phyloP scores from a whole-genome alignment of 2,888 invertebrate genomes.

The Papilio demoleus region DNA sequence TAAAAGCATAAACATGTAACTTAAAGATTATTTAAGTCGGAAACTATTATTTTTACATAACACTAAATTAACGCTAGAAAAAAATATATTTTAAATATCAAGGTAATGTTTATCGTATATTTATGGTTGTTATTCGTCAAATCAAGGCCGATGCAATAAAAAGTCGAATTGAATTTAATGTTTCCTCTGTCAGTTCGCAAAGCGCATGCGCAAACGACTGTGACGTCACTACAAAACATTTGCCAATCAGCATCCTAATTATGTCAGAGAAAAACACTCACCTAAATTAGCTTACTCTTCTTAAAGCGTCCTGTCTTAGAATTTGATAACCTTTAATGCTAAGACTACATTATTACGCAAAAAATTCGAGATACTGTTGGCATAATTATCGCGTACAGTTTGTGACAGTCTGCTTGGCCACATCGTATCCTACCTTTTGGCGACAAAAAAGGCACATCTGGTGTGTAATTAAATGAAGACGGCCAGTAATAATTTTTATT shows the following conservation, averaged over 20 bases:
- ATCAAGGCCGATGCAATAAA: constrained; percentile 17
- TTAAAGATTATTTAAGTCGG: not conserved
- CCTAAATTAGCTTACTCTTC: constrained; percentile 18
- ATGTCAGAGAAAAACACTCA: constrained; percentile 3
- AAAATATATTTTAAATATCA: constrained; percentile 2
- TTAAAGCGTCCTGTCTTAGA: not conserved
- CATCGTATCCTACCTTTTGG: too few relatives aligned
- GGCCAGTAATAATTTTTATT: too few relatives aligned
- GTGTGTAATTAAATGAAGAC: too few relatives aligned
- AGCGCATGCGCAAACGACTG: constrained; percentile 3
- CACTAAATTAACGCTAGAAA: not conserved
- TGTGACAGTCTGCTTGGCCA: too few relatives aligned
- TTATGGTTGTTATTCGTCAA: constrained; percentile 10
- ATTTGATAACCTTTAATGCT: too few relatives aligned
- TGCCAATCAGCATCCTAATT: constrained; percentile 8
- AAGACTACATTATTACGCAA: too few relatives aligned
- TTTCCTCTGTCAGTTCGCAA: not conserved
- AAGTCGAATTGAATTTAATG: constrained; percentile 22
- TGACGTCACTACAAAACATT: constrained; percentile 18
- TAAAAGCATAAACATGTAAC: not conserved
- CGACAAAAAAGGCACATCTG: too few relatives aligned
- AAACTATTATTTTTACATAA: not conserved
- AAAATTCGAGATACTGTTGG: too few relatives aligned
- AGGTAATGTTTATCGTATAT: not conserved
- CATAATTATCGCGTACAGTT: too few relatives aligned